phyloP scores from a whole-genome alignment of 2,888 invertebrate species.

The Leucozona laternaria region DNA sequence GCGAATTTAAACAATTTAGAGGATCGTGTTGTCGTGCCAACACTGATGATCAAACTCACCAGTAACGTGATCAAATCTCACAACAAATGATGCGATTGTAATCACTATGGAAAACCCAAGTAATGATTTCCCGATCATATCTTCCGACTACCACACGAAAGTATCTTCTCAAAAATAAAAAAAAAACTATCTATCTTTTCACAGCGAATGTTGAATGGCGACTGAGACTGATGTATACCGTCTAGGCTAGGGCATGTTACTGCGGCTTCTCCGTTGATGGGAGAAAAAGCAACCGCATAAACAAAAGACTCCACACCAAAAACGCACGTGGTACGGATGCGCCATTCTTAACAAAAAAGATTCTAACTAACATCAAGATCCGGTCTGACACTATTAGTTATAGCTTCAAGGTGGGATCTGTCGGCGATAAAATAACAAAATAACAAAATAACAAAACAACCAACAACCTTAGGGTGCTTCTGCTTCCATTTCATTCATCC shows the following conservation, averaged over 20 bases:
- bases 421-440: conserved; percentile 50
- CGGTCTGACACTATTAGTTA: conserved; percentile 71
- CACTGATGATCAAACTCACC: conserved; percentile 53
- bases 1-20: conserved; percentile 14
- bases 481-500: conserved; percentile 46
- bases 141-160: conserved; percentile 20
- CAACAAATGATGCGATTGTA: conserved; percentile 24
- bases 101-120: conserved; percentile 52
- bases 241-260: conserved; percentile 23
- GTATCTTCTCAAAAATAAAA: conserved; percentile 16
- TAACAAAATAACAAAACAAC: neutral
- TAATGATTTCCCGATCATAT: conserved; percentile 58
- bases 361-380: conserved; percentile 69
- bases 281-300: conserved; percentile 13
- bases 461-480: conserved; percentile 40
- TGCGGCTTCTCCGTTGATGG: conserved; percentile 20
- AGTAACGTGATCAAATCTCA: conserved; percentile 44
- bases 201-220: conserved; percentile 48
- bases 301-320: conserved; percentile 39
- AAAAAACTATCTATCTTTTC: conserved; percentile 48
- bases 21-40: conserved; percentile 75
- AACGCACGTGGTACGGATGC: conserved; percentile 64
- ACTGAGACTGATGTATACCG: conserved; percentile 46
- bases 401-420: conserved; percentile 70
- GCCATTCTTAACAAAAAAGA: conserved; percentile 55